Evolutionary conservation across 2,797 vertebrate species (phyloP).

Genomic region (Esox masquinongy): DNA sequence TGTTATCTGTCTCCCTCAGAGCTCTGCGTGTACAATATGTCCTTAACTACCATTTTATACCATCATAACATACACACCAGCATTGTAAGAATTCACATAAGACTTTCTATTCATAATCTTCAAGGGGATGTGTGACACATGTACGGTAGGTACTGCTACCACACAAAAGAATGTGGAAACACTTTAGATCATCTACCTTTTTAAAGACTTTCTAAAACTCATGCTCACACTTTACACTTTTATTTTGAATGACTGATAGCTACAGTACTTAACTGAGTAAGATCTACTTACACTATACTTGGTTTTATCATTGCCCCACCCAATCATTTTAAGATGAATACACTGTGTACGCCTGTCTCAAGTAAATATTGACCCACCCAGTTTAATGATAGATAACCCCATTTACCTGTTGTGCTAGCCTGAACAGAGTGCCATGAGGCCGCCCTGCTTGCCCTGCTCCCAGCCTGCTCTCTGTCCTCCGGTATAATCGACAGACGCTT

Average conservation of each 20-base stretch:
- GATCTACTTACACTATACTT: no score
- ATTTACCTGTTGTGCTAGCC: neutral
- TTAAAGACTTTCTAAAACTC: no score
- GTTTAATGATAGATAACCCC: neutral
- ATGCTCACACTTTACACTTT: no score
- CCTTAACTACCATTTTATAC: neutral
- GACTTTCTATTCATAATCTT: neutral
- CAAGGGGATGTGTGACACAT: neutral
- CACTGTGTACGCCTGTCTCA: neutral
- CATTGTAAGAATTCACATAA: neutral
- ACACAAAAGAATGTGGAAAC: no score
- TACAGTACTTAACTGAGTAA: no score
- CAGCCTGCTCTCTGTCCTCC: constrained; percentile 72
- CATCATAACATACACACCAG: neutral
- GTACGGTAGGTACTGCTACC: neutral
- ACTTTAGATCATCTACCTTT: no score
- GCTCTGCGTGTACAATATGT: constrained; percentile 2
- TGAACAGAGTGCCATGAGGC: constrained; percentile 28
- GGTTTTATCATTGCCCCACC: no score
- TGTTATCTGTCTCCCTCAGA: neutral
- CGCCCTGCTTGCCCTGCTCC: constrained; percentile 38
- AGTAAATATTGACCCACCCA: neutral
- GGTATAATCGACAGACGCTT: constrained; percentile 68
- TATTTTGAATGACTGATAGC: no score
- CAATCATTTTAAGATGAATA: no score